Conservation (phyloP, 2,113 vertebrate genomes). For the Pelmatolapia mariae region DNA sequence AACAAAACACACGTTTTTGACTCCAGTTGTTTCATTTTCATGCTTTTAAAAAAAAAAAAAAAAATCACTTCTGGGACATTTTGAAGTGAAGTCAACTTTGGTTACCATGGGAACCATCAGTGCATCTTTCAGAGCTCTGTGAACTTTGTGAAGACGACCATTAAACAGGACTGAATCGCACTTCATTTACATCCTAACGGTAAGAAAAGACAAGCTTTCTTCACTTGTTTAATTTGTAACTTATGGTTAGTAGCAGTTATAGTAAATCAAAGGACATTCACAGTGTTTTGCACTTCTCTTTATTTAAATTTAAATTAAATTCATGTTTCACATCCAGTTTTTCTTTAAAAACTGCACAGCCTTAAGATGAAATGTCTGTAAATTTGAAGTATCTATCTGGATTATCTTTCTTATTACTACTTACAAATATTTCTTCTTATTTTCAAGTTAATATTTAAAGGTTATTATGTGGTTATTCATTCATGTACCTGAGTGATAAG, state of each 20-base stretch:
- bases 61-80: background rate
- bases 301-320: background rate
- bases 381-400: accelerated
- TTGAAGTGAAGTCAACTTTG: background rate
- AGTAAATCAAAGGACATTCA: background rate
- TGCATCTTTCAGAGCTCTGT: background rate
- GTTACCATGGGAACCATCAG: background rate
- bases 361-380: background rate
- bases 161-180: background rate
- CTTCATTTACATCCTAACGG: background rate
- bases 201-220: background rate
- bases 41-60: background rate
- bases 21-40: background rate
- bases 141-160: background rate
- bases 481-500: background rate
- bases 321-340: background rate
- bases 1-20: background rate
- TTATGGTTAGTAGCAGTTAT: background rate
- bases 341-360: background rate
- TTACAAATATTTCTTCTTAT: background rate
- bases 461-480: background rate
- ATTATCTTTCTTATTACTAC: background rate
- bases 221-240: background rate
- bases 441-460: background rate
- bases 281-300: background rate